Evolutionary conservation across 2,797 vertebrate genomes (phyloP), one percentile per base, ranked within the genome.

Genomic region (Poecilia gillii): DNA sequence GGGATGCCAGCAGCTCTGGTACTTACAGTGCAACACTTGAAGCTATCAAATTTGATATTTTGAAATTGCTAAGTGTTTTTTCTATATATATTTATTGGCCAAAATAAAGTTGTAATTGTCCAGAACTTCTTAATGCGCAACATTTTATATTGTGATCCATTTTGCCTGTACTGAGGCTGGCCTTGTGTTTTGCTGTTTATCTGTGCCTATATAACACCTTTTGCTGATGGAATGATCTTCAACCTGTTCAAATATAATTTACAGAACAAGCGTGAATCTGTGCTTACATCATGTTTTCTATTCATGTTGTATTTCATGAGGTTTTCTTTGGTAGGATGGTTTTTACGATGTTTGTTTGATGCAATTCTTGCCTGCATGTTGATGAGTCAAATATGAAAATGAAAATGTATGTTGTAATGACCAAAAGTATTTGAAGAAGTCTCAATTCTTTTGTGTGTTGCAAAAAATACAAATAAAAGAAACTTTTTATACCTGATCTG

Each of bases 21-120:
- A 94, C 92, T 92, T 90, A 91, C 90, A 86, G 88, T 91, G 89
- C 90, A 91, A 94, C 92, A 94, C 93, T 93, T 94, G 92, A 94
- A 93, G 92, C 87, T 90, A 89, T 93, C 88, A 90, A 75, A 89
- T 90, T 84, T 74, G 84, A 87, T 83, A 82, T 86, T 90, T 86
- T 70, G 82, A 84, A 85, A 73, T 89, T 81, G 89, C 72, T 84
- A 83, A 87, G 82, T 79, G 77, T 89, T 88, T 91, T 87, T 45
- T 43, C 1, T 43, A 25, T 45, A 43, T 71, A 16, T 95, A 94
- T 94, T 95, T 94, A 95, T 95, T 94, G 90, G 92, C 91, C 90
- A 87, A 85, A 83, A 45, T 25, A 88, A 85, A 80, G 46, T 64
- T 90, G 81, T 85, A 79, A 80, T 80, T 89, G 87, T 93, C 87